Conservation (phyloP, 2,888 invertebrate genomes). For the Apamea epomidion region DNA sequence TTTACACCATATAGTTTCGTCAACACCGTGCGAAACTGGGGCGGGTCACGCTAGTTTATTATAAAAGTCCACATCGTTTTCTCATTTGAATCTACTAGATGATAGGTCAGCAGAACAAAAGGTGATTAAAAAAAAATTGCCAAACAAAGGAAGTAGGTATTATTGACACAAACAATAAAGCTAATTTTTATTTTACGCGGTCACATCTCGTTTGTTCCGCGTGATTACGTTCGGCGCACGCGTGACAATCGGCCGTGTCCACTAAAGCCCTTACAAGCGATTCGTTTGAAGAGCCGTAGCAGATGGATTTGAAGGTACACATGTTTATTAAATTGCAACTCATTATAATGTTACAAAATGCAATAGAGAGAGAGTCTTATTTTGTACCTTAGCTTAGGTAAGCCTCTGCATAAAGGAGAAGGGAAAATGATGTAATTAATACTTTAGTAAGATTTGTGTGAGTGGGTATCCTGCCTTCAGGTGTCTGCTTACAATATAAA, state of each 20-base stretch:
- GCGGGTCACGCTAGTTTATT: too few relatives aligned
- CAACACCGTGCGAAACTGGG: background rate
- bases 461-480: background rate
- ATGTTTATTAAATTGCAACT: conserved; percentile 58
- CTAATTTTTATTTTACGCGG: conserved; percentile 48
- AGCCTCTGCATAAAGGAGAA: background rate
- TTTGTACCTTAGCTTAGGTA: conserved; percentile 1
- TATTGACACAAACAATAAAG: conserved; percentile 31
- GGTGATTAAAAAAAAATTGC: background rate
- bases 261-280: conserved; percentile 49
- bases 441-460: background rate
- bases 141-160: background rate
- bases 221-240: conserved; percentile 68
- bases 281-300: conserved; percentile 61
- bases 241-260: conserved; percentile 59
- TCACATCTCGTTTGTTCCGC: conserved; percentile 61
- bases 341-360: conserved; percentile 40
- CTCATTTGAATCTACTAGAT: background rate
- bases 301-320: conserved; percentile 52
- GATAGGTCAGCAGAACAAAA: too few relatives aligned
- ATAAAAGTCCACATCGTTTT: background rate
- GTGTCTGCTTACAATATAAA: conserved; percentile 18
- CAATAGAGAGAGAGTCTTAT: background rate
- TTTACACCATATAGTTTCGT: too few relatives aligned
- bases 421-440: background rate